phyloP scores from a whole-genome alignment of 2,113 vertebrate genomes.

The Cephalopterus ornatus region DNA sequence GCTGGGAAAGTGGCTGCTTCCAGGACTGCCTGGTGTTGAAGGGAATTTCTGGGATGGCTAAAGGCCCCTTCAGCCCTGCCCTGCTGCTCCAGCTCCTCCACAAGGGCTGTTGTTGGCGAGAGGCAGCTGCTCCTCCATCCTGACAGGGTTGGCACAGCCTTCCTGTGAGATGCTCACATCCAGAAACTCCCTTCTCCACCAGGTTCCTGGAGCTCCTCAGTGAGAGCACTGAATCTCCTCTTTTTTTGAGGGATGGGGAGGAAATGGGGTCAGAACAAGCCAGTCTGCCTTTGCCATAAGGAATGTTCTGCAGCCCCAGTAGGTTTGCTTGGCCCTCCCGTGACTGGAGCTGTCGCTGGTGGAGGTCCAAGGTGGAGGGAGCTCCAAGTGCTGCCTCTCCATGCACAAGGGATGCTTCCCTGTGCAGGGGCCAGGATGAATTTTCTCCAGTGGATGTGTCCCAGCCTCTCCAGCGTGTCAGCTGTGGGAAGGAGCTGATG shows the following conservation, averaged over 20 bases:
- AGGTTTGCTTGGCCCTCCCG: accelerated
- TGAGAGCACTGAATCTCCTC: background rate
- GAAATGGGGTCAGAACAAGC: background rate
- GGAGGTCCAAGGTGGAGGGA: background rate
- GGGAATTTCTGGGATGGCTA: background rate
- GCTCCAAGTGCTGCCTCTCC: background rate
- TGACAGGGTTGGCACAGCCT: background rate
- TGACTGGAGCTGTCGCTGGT: background rate
- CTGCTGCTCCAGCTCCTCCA: accelerated
- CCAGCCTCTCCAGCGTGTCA: background rate
- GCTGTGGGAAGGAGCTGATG: background rate
- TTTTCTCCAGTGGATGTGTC: background rate
- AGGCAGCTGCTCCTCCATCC: accelerated
- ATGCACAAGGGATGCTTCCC: background rate
- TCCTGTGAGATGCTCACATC: background rate
- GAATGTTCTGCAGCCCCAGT: background rate
- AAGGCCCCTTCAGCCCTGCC: background rate
- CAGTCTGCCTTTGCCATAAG: background rate
- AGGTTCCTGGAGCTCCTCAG: background rate
- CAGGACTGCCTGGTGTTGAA: background rate
- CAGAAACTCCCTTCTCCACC: background rate
- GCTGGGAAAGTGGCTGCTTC: background rate
- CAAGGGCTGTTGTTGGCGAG: background rate
- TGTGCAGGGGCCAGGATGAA: background rate
- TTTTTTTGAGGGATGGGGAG: background rate